Evolutionary conservation across 2,797 vertebrate species (phyloP), one percentile per base, ranked within the genome.

Genomic region (Oophaga sylvatica): DNA sequence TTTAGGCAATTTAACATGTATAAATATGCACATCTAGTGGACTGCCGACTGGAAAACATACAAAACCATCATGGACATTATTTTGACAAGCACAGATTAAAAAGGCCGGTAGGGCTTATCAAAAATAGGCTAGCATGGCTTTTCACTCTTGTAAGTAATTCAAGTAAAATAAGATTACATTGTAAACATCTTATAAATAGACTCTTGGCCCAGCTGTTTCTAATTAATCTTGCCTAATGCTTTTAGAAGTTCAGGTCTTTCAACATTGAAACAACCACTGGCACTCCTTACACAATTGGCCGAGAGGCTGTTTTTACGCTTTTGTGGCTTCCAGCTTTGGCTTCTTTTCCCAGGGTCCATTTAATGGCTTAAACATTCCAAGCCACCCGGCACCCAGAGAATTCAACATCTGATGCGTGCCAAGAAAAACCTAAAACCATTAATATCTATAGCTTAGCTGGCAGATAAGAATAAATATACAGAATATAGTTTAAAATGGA

Each of bases 181-280:
- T 84, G 35, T 81, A 85, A 85, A 88, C 76, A 56, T 88, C 84
- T 88, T 84, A 84, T 62, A 88, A 88, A 84, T 84, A 67, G 81
- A 59, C 65, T 62, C 53, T 56, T 70, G 81, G 76, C 53, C 78
- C 77, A 81, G 87, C 82, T 84, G 82, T 71, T 80, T 84, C 67
- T 73, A 80, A 84, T 75, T 77, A 75, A 70, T 65, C 9, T 65
- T 17, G 35, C 78, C 31, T 84, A 87, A 68, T 68, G 75, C 71
- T 60, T 87, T 65, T 65, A 83, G 65, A 87, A 65, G 26, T 87
- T 83, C 84, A 80, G 76, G 20, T 22, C 53, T 83, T 75, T 87
- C 57, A 67, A 83, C 60, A 82, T 77, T 71, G 19, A 68, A 88
- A 31, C 63, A 57, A 68, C 53, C 60, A 73, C 87, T 73, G 81